phyloP scores from a whole-genome alignment of 2,113 vertebrate species.

The Pseudolaguvia tuberculata region DNA sequence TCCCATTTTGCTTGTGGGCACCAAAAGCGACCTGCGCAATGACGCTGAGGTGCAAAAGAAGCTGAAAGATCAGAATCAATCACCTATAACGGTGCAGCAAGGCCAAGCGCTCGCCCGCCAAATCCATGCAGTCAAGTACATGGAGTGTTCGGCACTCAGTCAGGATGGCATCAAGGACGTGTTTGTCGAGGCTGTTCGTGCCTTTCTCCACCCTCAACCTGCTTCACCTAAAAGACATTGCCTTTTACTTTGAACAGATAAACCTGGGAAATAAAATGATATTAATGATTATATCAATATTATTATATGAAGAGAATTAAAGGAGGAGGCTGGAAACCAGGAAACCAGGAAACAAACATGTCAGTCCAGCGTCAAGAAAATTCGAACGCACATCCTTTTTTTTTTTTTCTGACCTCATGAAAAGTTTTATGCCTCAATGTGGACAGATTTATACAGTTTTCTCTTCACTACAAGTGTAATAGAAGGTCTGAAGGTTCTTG shows the following conservation, averaged over 20 bases:
- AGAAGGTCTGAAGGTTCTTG: not conserved
- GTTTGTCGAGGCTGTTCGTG: slow-evolving; percentile 80
- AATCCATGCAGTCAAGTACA: slow-evolving; percentile 85
- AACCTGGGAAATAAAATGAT: slow-evolving; percentile 23
- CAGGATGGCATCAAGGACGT: slow-evolving; percentile 96
- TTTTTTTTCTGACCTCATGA: slow-evolving; percentile 23
- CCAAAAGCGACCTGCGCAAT: slow-evolving; percentile 89
- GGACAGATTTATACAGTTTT: slow-evolving; percentile 1
- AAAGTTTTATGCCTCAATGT: not conserved
- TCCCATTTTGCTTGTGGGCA: slow-evolving; percentile 90
- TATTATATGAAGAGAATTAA: slow-evolving; percentile 11
- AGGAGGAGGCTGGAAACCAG: too few relatives aligned
- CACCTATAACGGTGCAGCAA: slow-evolving; percentile 80
- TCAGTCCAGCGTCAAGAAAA: not conserved
- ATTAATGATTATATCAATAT: slow-evolving; percentile 18
- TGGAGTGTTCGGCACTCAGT: slow-evolving; percentile 91
- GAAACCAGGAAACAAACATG: not conserved
- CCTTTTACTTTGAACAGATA: slow-evolving; percentile 72
- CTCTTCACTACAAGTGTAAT: not conserved
- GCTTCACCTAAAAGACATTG: slow-evolving; percentile 73
- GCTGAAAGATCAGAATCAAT: slow-evolving; percentile 91
- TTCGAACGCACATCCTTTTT: not conserved
- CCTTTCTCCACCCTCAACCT: slow-evolving; percentile 82
- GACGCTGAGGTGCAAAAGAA: slow-evolving; percentile 78
- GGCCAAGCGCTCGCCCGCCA: slow-evolving; percentile 81